phyloP scores from a whole-genome alignment of 2,888 invertebrate genomes.

The Neocrepidodera transversa region DNA sequence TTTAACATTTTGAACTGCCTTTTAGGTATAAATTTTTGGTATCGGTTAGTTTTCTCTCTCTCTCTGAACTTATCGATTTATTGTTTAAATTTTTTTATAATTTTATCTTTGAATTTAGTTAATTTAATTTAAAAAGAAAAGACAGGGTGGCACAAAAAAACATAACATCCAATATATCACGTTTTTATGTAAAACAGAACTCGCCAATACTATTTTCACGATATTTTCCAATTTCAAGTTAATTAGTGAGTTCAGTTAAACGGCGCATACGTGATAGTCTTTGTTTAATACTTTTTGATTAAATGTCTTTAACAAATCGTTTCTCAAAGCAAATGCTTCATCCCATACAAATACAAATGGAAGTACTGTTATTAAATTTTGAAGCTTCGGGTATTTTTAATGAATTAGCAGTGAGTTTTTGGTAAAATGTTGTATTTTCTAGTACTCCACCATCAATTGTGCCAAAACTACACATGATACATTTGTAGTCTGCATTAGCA shows the following conservation, averaged over 20 bases:
- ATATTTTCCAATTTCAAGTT: background rate
- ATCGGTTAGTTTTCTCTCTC: too few species aligned
- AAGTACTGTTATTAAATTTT: background rate
- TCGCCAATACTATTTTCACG: background rate
- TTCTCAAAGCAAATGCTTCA: constrained; percentile 7
- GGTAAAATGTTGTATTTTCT: constrained; percentile 1
- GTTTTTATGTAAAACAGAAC: background rate
- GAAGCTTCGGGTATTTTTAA: background rate
- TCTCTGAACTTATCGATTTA: too few species aligned
- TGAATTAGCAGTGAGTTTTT: background rate
- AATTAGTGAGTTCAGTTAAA: background rate
- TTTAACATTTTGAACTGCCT: too few species aligned
- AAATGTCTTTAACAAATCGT: constrained; percentile 8
- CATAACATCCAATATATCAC: too few species aligned
- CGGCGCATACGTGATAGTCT: too few species aligned
- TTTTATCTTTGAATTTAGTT: too few species aligned
- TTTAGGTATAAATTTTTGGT: too few species aligned
- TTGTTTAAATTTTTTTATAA: too few species aligned
- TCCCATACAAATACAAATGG: constrained; percentile 10
- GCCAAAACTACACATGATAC: constrained; percentile 5
- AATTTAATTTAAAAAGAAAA: too few species aligned
- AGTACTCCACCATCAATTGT: constrained; percentile 3
- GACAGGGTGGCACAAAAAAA: too few species aligned
- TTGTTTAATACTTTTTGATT: constrained; percentile 2
- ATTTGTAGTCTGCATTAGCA: constrained; percentile 13